These are phyloP conservation scores for Calliopum simillimum DNA, from an alignment of 2,888 invertebrate genomes.

Conservation along the genomic window DNA sequence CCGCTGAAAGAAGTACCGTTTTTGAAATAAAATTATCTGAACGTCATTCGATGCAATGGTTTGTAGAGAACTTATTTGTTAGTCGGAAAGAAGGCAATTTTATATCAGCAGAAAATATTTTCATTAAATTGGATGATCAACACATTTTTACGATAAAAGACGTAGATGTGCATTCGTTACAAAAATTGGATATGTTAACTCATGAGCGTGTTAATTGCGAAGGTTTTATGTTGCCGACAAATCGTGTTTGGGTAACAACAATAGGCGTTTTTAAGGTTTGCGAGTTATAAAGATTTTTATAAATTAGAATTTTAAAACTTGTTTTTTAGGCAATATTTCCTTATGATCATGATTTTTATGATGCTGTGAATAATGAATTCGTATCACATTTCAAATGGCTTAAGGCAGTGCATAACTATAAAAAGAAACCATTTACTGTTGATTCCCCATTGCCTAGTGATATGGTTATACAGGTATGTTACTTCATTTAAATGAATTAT, in stretches of 20 bases:
- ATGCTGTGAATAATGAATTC: conserved; percentile 88
- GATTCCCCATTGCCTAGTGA: conserved; percentile 87
- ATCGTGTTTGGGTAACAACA: conserved; percentile 72
- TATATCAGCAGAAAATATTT: conserved; percentile 65
- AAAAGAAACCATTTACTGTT: conserved; percentile 76
- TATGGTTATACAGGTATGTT: conserved; percentile 83
- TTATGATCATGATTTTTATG: conserved; percentile 88
- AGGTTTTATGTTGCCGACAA: conserved; percentile 77
- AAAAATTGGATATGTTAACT: conserved; percentile 74
- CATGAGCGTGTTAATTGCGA: conserved; percentile 82
- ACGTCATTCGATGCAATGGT: conserved; percentile 76
- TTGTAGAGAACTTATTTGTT: conserved; percentile 71
- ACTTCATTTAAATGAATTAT: conserved; percentile 1
- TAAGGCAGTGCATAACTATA: conserved; percentile 81
- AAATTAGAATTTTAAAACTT: conserved; percentile 5
- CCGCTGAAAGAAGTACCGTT: conserved; percentile 74
- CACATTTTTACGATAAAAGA: conserved; percentile 80
- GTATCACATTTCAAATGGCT: conserved; percentile 96
- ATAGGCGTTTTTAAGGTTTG: conserved; percentile 63
- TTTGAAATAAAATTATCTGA: conserved; percentile 75
- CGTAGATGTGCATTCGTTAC: conserved; percentile 73
- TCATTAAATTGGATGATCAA: conserved; percentile 74
- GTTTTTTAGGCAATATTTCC: conserved; percentile 77
- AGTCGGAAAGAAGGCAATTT: conserved; percentile 62
- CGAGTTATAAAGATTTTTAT: background rate